A percentile compares a stretch with the other conserved stretches of the same genome.
phyloP scores from a whole-genome alignment of 2,113 vertebrate genomes.

The Microcebus griseorufus region DNA sequence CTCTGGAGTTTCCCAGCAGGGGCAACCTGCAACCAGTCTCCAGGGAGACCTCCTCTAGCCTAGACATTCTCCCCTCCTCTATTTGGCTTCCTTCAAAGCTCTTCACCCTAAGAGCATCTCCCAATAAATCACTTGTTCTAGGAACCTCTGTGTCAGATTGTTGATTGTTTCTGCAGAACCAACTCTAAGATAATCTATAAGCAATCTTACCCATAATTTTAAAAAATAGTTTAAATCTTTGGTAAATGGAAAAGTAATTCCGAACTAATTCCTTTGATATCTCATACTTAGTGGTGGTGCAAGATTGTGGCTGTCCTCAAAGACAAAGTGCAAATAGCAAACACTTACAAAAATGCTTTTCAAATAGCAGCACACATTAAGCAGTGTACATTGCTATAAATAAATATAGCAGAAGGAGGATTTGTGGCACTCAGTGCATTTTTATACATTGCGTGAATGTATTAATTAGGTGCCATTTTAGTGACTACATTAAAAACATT shows the following conservation, averaged over 20 bases:
- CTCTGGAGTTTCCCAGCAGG: neutral
- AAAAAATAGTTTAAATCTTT: conserved; percentile 41
- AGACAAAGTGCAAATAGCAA: conserved; percentile 53
- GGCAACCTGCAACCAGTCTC: neutral
- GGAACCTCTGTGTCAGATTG: neutral
- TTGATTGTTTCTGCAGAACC: neutral
- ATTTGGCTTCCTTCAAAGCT: neutral
- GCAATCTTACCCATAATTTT: conserved; percentile 45
- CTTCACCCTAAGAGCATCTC: neutral
- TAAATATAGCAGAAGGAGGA: conserved; percentile 55
- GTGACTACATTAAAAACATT: conserved; percentile 64
- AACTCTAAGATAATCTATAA: conserved; percentile 14
- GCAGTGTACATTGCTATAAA: conserved; percentile 52
- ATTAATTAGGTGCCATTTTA: conserved; percentile 76
- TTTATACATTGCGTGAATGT: conserved; percentile 57
- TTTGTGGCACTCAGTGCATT: conserved; percentile 49
- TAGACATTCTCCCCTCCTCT: neutral
- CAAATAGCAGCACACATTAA: conserved; percentile 69
- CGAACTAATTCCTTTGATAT: conserved; percentile 62
- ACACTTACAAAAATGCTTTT: conserved; percentile 66
- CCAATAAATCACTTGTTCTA: neutral
- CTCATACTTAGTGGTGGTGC: conserved; percentile 42
- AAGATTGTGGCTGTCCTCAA: conserved; percentile 51
- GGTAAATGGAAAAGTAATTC: conserved; percentile 61
- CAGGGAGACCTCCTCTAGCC: neutral